phyloP scores from a whole-genome alignment of 2,797 vertebrate genomes.

The Tokudaia muenninki region DNA sequence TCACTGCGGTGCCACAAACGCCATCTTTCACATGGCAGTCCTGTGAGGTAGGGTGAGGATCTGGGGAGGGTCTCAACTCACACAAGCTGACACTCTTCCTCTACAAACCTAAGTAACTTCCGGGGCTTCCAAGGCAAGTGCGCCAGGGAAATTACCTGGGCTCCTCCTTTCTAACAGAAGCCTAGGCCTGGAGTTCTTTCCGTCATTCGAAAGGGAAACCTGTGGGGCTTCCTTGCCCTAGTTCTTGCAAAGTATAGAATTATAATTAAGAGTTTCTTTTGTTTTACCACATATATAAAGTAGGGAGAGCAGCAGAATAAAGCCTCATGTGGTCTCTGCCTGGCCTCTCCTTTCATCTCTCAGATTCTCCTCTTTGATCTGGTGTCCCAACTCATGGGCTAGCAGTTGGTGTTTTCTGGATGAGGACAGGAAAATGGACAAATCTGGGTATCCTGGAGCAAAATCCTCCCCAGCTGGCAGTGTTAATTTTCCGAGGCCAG shows the following conservation, averaged over 20 bases:
- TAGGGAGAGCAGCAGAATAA: not conserved
- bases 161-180: conserved; percentile 26
- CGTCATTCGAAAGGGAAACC: conserved; percentile 23
- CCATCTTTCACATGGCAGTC: not conserved
- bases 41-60: not conserved
- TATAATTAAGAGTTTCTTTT: conserved; percentile 49
- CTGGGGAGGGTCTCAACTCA: not conserved
- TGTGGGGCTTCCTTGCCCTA: conserved; percentile 26
- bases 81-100: not conserved
- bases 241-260: conserved; percentile 54
- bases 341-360: not conserved
- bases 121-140: not conserved
- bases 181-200: not conserved
- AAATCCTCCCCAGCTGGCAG: conserved; percentile 63
- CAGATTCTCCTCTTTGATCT: conserved; percentile 57
- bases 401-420: conserved; percentile 56
- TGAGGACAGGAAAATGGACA: not conserved
- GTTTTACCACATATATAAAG: not conserved
- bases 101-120: not conserved
- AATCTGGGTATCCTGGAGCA: conserved; percentile 21
- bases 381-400: not conserved
- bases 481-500: conserved; percentile 50
- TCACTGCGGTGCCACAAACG: no score
- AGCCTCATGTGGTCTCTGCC: not conserved
- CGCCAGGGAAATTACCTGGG: conserved; percentile 1